These are phyloP conservation scores for Umimayanthus kanabou DNA, from an alignment of 92 coral and sea anemone species.

Conservation along the genomic window DNA sequence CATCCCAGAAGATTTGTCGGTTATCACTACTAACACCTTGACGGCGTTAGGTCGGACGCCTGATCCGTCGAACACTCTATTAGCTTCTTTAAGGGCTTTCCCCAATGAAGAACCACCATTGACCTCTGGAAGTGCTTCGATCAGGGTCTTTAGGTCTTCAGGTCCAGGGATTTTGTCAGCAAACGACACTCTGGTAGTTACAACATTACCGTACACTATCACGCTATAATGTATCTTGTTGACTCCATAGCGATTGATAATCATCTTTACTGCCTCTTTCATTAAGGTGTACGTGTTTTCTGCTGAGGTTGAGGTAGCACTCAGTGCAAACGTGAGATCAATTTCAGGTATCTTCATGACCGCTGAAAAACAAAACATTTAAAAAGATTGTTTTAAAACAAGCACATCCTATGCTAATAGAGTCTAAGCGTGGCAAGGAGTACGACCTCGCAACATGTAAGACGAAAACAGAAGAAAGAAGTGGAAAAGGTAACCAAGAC, in stretches of 20 bases:
- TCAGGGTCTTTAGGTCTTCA: conserved; percentile 3
- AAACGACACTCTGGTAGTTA: conserved; percentile 7
- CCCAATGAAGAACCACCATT: conserved; percentile 12
- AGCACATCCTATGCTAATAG: not conserved
- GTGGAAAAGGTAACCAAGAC: too few relatives aligned
- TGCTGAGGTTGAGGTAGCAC: conserved; percentile 55
- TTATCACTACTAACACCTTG: conserved; percentile 74
- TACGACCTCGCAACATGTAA: too few relatives aligned
- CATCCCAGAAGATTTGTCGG: conserved; percentile 72
- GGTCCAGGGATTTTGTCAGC: not conserved
- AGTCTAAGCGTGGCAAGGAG: too few relatives aligned
- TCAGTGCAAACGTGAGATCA: conserved; percentile 81
- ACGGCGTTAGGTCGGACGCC: conserved; percentile 47
- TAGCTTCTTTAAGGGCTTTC: conserved; percentile 24
- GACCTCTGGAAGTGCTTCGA: conserved; percentile 16
- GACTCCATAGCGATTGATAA: conserved; percentile 39
- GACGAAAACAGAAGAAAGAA: too few relatives aligned
- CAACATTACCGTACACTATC: conserved; percentile 49
- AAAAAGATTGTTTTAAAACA: not conserved
- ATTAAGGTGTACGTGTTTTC: conserved; percentile 48
- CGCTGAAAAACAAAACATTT: not conserved
- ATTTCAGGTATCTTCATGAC: conserved; percentile 62
- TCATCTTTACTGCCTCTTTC: conserved; percentile 36
- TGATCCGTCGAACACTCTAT: conserved; percentile 16
- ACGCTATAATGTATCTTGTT: conserved; percentile 36